Evolutionary conservation across 2,797 vertebrate genomes (phyloP), one percentile per base, ranked within the genome.

Genomic region (Sardinella longiceps): DNA sequence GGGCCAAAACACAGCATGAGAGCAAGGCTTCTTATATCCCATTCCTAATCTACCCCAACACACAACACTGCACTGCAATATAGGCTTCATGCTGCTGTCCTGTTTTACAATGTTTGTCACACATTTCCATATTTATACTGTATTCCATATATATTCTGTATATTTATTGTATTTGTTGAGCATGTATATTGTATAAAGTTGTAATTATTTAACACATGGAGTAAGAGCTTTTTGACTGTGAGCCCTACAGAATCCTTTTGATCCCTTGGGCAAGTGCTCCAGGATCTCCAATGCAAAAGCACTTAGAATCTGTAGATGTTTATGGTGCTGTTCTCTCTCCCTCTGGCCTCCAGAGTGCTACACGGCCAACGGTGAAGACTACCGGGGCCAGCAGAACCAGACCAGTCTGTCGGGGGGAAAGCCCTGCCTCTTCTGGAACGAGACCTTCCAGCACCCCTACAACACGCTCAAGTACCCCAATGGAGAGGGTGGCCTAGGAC

Each of bases 371-470:
- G 98, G 98, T 85, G 97, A 95, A 83, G 98, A 99, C 93, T 99
- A 99, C 90, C 94, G 97, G 91, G 98, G 97, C 80, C 94, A 93
- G 46, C 98, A 99, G 95, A 98, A 97, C 94, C 96, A 96, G 95
- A 99, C 98, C 5, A 95, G 96, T 53, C 94, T 96, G 2, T 89
- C 95, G 3, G 96, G 94, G 14, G 98, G 98, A 39, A 98, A 97
- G 90, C 96, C 97, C 81, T 99, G 98, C 89, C 97, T 99, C 6
- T 98, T 95, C 92, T 99, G 98, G 98, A 99, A 98, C 15, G 98
- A 99, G 93, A 99, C 98, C 85, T 98, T 98, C 92, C 96, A 98
- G 91, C 98, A 98, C 91, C 97, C 98, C 0, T 99, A 98, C 91
- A 99, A 99, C 90, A 99, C 98, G 85, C 90, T 97, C 90, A 99